These are phyloP conservation scores for Copidosoma floridanum DNA, from an alignment of 1,140 invertebrate genomes.

Conservation along the genomic window DNA sequence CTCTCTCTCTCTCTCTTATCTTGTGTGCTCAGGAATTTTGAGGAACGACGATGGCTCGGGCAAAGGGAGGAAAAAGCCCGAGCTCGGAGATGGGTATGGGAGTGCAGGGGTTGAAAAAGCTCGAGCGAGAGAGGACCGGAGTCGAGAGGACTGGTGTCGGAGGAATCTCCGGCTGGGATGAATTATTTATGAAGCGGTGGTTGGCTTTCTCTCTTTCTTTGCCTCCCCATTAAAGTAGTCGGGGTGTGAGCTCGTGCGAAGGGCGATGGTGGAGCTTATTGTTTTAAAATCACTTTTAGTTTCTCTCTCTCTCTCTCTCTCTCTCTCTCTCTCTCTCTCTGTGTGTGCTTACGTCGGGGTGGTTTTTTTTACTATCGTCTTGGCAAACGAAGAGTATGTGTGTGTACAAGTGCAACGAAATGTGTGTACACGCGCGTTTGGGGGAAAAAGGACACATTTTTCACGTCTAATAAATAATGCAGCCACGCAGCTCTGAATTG, in stretches of 20 bases:
- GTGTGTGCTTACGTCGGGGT: too few species aligned
- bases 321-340: too few species aligned
- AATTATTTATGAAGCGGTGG: conserved; percentile 41
- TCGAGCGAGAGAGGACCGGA: background rate
- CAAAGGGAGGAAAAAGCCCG: conserved; percentile 2
- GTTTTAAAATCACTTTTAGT: conserved; percentile 13
- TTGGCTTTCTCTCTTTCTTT: background rate
- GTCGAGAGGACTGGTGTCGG: background rate
- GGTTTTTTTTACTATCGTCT: too few species aligned
- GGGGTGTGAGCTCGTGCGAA: too few species aligned
- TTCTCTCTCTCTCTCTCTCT: too few species aligned
- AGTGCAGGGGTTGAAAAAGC: conserved; percentile 1
- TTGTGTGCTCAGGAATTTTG: conserved; percentile 43
- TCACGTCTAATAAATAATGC: too few species aligned
- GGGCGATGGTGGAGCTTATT: background rate
- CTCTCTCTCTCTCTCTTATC: conserved; percentile 36
- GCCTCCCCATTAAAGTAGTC: background rate
- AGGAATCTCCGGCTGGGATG: conserved; percentile 26
- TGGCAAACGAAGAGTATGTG: too few species aligned
- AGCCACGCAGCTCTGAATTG: too few species aligned
- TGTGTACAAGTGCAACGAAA: too few species aligned
- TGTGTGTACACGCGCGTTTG: too few species aligned
- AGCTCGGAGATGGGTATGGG: too few species aligned
- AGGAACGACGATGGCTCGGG: background rate
- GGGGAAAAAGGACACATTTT: too few species aligned